These are phyloP conservation scores for Sapajus apella DNA, from an alignment of 2,113 vertebrate species.

Conservation along the genomic window DNA sequence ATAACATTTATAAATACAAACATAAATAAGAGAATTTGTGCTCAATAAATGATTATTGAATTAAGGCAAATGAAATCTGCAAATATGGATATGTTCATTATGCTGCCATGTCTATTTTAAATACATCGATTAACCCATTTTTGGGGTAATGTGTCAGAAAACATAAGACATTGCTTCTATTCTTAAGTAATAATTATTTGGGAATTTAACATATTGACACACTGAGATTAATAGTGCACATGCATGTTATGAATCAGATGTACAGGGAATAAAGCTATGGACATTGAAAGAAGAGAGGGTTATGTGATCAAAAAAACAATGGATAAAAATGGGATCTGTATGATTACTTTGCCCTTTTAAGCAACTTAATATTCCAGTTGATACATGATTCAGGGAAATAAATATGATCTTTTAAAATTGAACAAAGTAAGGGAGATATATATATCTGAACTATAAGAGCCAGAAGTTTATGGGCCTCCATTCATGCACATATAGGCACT, in stretches of 20 bases:
- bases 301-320: not conserved
- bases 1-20: not conserved
- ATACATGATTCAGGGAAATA: not conserved
- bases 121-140: not conserved
- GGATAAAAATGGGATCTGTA: not conserved
- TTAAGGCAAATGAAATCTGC: not conserved
- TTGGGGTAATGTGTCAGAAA: not conserved
- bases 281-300: not conserved
- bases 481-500: constrained; percentile 17
- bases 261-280: not conserved
- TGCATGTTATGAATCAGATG: not conserved
- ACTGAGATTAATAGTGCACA: not conserved
- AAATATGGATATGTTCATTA: not conserved
- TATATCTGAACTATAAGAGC: not conserved
- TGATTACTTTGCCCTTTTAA: not conserved
- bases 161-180: not conserved
- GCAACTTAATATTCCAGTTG: not conserved
- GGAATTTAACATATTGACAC: not conserved
- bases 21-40: not conserved
- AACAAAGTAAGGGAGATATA: not conserved
- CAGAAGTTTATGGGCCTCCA: constrained; percentile 36
- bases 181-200: not conserved
- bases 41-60: not conserved
- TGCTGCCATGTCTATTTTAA: not conserved
- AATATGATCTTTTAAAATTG: not conserved